A percentile compares a stretch with the other conserved stretches of the same genome.
phyloP scores from a whole-genome alignment of 2,888 invertebrate genomes.

The Drosophila bunnanda region DNA sequence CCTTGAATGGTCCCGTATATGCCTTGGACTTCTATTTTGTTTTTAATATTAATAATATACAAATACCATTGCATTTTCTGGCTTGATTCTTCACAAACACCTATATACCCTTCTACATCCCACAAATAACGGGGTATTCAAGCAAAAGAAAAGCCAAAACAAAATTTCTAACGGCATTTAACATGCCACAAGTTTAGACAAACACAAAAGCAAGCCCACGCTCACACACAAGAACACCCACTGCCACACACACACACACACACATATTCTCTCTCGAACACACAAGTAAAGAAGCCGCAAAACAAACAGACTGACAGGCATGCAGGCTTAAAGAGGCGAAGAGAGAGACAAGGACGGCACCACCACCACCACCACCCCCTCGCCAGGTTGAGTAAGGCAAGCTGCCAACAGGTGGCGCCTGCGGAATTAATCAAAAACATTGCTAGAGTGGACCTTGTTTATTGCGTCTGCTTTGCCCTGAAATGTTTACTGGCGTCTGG shows the following conservation, averaged over 20 bases:
- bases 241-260: background rate
- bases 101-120: background rate
- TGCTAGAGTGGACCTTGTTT: constrained; percentile 39
- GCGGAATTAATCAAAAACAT: constrained; percentile 48
- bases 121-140: background rate
- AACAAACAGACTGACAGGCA: constrained; percentile 5
- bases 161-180: constrained; percentile 45
- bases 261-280: constrained; percentile 1
- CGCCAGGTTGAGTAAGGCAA: constrained; percentile 37
- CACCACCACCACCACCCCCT: background rate
- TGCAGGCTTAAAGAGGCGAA: background rate
- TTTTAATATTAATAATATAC: background rate
- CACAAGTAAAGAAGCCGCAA: constrained; percentile 23
- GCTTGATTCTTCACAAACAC: background rate
- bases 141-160: constrained; percentile 28
- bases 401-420: constrained; percentile 74
- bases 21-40: background rate
- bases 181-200: constrained; percentile 46
- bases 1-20: too few species aligned
- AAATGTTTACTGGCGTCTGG: constrained; percentile 17
- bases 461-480: background rate
- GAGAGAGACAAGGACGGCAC: background rate
- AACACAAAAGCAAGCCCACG: constrained; percentile 21
- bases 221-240: constrained; percentile 6
- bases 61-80: background rate